phyloP scores from a whole-genome alignment of 2,888 invertebrate species.

The Caradrina clavipalpis region DNA sequence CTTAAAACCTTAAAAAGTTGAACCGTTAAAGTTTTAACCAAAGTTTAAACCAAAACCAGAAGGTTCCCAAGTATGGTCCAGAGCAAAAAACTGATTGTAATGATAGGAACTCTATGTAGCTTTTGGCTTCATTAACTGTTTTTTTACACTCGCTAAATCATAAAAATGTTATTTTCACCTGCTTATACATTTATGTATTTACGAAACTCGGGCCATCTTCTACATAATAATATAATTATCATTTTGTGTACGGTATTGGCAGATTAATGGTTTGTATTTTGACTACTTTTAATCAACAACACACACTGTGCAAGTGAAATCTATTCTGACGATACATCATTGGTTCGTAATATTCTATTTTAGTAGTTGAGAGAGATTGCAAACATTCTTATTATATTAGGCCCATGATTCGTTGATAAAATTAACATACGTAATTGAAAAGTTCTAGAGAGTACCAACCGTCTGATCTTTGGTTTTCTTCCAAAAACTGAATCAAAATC shows the following conservation, averaged over 20 bases:
- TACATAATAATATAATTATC: background rate
- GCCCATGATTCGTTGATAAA: background rate
- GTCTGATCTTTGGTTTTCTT: too few species aligned
- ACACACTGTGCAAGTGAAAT: slow-evolving; percentile 32
- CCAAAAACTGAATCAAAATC: too few species aligned
- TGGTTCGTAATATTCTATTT: slow-evolving; percentile 5
- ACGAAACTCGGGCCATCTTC: slow-evolving; percentile 4
- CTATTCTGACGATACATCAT: slow-evolving; percentile 20
- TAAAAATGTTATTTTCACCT: too few species aligned
- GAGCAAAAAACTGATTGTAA: too few species aligned
- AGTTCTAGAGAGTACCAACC: background rate
- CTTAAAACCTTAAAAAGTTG: too few species aligned
- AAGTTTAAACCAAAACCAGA: too few species aligned
- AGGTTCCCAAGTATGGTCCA: too few species aligned
- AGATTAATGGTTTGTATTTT: slow-evolving; percentile 43
- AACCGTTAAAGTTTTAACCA: too few species aligned
- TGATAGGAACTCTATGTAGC: too few species aligned
- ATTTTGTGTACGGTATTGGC: slow-evolving; percentile 1
- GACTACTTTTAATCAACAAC: slow-evolving; percentile 42
- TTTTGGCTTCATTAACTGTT: too few species aligned
- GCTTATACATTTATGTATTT: background rate
- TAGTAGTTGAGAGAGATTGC: background rate
- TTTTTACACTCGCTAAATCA: too few species aligned
- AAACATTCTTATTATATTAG: background rate
- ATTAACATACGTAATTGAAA: background rate